Percentiles rank a stretch among this genome's conserved stretches.
These are phyloP conservation scores for Strix uralensis DNA, from an alignment of 2,113 vertebrate species.

Conservation along the genomic window DNA sequence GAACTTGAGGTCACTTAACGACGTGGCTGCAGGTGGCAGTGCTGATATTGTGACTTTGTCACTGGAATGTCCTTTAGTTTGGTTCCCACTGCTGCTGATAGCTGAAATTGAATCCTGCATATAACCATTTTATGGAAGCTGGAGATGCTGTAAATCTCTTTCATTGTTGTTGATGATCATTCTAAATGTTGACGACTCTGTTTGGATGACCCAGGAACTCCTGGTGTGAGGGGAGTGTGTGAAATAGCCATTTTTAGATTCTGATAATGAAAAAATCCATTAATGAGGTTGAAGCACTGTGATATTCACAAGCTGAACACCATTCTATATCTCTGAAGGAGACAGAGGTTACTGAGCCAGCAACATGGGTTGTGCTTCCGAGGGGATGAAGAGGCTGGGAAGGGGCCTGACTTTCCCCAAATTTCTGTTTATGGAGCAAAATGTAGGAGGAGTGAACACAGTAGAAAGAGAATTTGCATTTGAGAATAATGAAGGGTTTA, in stretches of 20 bases:
- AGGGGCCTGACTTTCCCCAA: background rate
- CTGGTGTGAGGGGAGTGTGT: background rate
- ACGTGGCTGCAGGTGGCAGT: background rate
- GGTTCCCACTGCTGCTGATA: background rate
- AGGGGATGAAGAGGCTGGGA: background rate
- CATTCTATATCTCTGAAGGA: background rate
- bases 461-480: background rate
- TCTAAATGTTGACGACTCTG: background rate
- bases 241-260: background rate
- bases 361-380: background rate
- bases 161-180: background rate
- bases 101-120: background rate
- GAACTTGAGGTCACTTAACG: background rate
- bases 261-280: background rate
- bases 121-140: background rate
- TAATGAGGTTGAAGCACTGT: background rate
- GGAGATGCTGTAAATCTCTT: background rate
- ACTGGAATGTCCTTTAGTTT: background rate
- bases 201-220: background rate
- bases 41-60: background rate
- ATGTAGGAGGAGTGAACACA: background rate
- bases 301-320: background rate
- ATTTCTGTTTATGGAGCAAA: background rate
- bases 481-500: background rate
- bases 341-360: background rate